These are phyloP conservation scores for Catostylus mosaicus DNA, from an alignment of 30 jellyfish, hydroid and myxozoan species.

Conservation along the genomic window DNA sequence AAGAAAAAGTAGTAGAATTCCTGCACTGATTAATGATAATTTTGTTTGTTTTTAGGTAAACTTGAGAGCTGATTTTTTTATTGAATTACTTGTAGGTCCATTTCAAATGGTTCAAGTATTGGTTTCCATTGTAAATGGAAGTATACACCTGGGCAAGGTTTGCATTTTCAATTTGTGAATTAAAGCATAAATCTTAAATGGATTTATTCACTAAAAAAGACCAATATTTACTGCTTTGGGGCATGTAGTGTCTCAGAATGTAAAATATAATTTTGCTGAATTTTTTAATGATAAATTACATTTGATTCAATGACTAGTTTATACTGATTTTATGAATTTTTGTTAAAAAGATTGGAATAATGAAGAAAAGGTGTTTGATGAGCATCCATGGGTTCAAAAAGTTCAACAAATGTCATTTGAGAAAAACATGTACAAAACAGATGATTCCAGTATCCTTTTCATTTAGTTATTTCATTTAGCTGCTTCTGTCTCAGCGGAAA, in stretches of 20 bases:
- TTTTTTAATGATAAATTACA: too few species aligned
- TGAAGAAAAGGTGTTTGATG: conserved; percentile 22
- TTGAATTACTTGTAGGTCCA: background rate
- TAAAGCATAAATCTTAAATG: too few species aligned
- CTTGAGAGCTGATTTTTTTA: background rate
- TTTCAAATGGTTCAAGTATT: background rate
- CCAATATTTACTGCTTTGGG: too few species aligned
- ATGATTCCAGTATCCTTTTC: conserved; percentile 53
- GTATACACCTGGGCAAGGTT: conserved; percentile 10
- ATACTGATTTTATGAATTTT: background rate
- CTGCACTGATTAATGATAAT: too few species aligned
- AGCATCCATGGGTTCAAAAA: conserved; percentile 57
- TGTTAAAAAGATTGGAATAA: background rate
- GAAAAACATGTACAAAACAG: conserved; percentile 55
- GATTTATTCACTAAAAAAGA: too few species aligned
- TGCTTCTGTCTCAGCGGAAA: too few species aligned
- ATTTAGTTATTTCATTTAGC: too few species aligned
- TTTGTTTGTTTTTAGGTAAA: background rate
- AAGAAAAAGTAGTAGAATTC: too few species aligned
- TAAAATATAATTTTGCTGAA: too few species aligned
- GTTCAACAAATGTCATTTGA: conserved; percentile 59
- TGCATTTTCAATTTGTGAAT: background rate
- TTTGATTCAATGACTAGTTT: too few species aligned
- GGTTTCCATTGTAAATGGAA: background rate
- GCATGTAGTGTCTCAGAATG: too few species aligned